These are phyloP conservation scores for Platygyra sinensis DNA, from an alignment of 64 coral and sea anemone genomes.

Conservation along the genomic window DNA sequence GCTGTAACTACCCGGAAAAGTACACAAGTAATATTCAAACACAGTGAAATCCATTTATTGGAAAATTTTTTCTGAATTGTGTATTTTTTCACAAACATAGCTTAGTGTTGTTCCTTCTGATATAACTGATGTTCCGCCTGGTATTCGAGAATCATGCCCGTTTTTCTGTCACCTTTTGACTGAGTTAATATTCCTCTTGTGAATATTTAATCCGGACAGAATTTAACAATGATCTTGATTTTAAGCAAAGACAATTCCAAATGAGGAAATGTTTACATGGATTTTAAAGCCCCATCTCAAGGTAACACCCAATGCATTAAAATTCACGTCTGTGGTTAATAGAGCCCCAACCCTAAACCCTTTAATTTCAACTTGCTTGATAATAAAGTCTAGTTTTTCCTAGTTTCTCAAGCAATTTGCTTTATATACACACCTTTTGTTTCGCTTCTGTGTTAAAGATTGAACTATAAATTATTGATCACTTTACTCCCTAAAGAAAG, in stretches of 20 bases:
- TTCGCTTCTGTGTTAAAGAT: constrained; percentile 7
- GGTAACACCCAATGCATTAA: neutral
- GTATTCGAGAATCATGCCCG: neutral
- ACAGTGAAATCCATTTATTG: too few species aligned
- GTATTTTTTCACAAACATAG: neutral
- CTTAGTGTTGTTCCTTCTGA: too few species aligned
- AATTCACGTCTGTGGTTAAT: neutral
- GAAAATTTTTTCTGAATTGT: too few species aligned
- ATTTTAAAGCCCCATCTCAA: neutral
- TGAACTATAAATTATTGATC: constrained; percentile 12
- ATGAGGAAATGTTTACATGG: constrained; percentile 17
- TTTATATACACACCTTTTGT: neutral
- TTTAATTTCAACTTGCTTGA: neutral
- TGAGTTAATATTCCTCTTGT: neutral
- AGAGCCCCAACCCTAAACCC: too few species aligned
- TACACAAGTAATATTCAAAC: neutral
- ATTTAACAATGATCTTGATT: constrained; percentile 26
- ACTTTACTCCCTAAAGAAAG: constrained; percentile 1
- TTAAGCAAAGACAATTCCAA: neutral
- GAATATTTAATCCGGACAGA: neutral
- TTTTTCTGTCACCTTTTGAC: neutral
- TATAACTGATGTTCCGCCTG: too few species aligned
- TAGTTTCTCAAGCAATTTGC: neutral
- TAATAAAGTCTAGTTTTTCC: neutral
- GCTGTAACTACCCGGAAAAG: neutral